Evolutionary conservation across 1,140 invertebrate genomes (phyloP).

Genomic region (Tachypleus tridentatus): DNA sequence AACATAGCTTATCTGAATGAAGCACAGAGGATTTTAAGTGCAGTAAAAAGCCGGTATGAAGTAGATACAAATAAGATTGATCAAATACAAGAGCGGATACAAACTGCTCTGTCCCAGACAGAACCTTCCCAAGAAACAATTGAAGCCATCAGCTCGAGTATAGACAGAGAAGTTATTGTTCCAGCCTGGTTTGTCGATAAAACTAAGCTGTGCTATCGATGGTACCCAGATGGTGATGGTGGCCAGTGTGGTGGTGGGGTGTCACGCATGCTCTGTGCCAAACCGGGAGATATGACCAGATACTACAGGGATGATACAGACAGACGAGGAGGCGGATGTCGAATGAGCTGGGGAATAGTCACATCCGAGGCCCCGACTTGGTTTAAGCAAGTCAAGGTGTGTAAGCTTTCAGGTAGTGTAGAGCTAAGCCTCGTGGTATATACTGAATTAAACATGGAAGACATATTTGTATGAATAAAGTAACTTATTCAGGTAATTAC

Average conservation of each 20-base stretch:
- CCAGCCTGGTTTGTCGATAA: conserved; percentile 2
- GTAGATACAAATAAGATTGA: too few species aligned
- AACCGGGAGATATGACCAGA: background rate
- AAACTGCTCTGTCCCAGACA: too few species aligned
- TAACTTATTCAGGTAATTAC: too few species aligned
- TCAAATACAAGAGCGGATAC: too few species aligned
- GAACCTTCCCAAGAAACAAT: too few species aligned
- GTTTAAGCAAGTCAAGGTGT: background rate
- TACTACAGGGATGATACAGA: conserved; percentile 9
- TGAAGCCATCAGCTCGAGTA: background rate
- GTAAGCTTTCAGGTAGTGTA: too few species aligned
- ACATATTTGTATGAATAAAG: too few species aligned
- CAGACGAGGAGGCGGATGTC: conserved; percentile 6
- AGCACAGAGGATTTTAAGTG: too few species aligned
- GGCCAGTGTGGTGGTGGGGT: background rate
- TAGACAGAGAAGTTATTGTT: conserved; percentile 1
- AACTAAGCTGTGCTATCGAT: conserved; percentile 6
- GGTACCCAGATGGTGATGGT: background rate
- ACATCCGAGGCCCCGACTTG: background rate
- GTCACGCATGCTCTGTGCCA: background rate
- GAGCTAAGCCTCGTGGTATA: too few species aligned
- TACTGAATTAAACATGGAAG: too few species aligned
- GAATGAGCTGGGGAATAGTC: conserved; percentile 4
- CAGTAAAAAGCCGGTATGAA: too few species aligned
- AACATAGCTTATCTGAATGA: too few species aligned